Evolutionary conservation across 2,888 invertebrate genomes (phyloP).

Genomic region (Pardosa pseudoannulata): DNA sequence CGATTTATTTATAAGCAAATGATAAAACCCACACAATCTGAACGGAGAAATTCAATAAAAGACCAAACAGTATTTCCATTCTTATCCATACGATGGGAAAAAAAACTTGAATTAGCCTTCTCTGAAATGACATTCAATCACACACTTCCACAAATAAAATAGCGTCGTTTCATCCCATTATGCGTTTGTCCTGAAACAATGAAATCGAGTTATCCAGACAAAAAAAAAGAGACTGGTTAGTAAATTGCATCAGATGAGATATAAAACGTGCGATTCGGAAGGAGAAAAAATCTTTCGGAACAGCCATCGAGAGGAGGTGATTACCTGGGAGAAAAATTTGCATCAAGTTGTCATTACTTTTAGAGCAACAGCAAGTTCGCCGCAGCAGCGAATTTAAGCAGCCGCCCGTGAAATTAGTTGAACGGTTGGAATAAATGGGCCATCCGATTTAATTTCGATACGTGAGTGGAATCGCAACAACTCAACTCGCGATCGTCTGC

Average conservation of each 20-base stretch:
- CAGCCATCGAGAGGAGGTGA: neutral
- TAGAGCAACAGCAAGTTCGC: slow-evolving; percentile 22
- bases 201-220: too few species aligned
- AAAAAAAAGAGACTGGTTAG: too few species aligned
- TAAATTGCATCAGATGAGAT: neutral
- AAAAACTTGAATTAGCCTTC: too few species aligned
- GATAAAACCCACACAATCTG: too few species aligned
- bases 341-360: slow-evolving; percentile 31
- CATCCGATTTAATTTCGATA: slow-evolving; percentile 21
- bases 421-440: slow-evolving; percentile 4
- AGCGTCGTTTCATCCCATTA: too few species aligned
- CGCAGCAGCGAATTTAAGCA: slow-evolving; percentile 36
- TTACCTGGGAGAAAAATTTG: slow-evolving; percentile 34
- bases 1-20: too few species aligned
- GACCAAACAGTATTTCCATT: too few species aligned
- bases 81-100: too few species aligned
- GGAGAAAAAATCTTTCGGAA: neutral
- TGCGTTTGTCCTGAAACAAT: too few species aligned
- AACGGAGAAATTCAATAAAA: too few species aligned
- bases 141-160: too few species aligned
- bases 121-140: too few species aligned
- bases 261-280: neutral
- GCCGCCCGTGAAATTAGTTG: slow-evolving; percentile 48
- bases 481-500: slow-evolving; percentile 48
- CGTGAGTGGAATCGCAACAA: slow-evolving; percentile 49